These are phyloP conservation scores for Hemichromis elongatus DNA, from an alignment of 2,113 vertebrate species.

Conservation along the genomic window DNA sequence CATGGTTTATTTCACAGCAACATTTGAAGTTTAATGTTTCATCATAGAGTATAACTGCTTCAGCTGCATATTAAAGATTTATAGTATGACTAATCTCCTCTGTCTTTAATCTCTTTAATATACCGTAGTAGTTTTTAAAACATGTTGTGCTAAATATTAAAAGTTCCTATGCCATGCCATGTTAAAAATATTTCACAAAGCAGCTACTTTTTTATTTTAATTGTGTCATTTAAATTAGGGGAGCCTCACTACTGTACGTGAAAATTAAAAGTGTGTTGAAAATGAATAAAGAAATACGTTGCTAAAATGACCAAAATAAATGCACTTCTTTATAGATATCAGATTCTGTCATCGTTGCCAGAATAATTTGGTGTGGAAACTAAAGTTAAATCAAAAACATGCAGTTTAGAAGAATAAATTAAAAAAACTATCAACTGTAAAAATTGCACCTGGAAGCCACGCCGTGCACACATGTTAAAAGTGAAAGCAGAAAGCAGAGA, in stretches of 20 bases:
- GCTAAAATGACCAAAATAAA: neutral
- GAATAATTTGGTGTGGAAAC: neutral
- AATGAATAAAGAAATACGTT: neutral
- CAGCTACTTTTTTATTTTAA: neutral
- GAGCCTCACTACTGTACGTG: neutral
- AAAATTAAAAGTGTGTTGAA: neutral
- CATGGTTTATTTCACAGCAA: neutral
- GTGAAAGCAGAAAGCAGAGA: neutral
- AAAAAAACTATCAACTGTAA: neutral
- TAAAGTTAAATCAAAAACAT: neutral
- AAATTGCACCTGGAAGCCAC: neutral
- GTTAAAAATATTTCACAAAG: neutral
- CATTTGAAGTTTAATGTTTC: neutral
- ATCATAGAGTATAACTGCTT: neutral
- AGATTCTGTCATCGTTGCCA: neutral
- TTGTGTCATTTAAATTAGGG: neutral
- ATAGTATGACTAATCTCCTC: neutral
- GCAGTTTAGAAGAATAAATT: neutral
- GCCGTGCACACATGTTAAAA: rapidly evolving
- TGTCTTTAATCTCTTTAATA: neutral
- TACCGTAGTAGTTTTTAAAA: neutral
- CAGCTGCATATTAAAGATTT: neutral
- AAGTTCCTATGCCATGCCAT: neutral
- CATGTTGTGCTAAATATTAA: neutral
- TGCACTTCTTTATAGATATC: neutral